phyloP scores from a whole-genome alignment of 2,888 invertebrate species.

The Sycophila texana region DNA sequence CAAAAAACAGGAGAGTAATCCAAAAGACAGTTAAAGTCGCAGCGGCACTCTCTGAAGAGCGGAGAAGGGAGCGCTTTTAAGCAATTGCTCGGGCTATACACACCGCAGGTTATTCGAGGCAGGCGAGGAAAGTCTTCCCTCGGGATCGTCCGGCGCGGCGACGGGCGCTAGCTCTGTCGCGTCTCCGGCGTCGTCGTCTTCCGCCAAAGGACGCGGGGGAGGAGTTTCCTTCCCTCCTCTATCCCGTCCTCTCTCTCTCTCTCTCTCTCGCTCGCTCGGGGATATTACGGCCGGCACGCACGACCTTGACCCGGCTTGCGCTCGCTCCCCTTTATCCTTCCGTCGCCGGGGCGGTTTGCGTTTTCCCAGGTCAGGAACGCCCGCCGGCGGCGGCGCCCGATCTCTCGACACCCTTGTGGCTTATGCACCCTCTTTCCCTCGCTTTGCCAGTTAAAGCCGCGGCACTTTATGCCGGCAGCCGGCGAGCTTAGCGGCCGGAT shows the following conservation, averaged over 20 bases:
- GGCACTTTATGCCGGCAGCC: slow-evolving; percentile 8
- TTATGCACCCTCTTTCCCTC: slow-evolving; percentile 4
- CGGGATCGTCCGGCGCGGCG: slow-evolving; percentile 27
- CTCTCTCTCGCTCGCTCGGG: neutral
- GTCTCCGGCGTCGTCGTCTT: neutral
- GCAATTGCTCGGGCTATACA: neutral
- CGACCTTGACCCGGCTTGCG: slow-evolving; percentile 48
- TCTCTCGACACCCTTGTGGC: slow-evolving; percentile 34
- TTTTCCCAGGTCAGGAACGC: slow-evolving; percentile 51
- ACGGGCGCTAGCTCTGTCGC: slow-evolving; percentile 28
- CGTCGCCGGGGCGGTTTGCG: slow-evolving; percentile 47
- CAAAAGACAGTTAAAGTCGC: neutral
- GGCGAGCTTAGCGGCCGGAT: too few relatives aligned
- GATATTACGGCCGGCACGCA: slow-evolving; percentile 43
- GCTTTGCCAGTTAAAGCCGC: neutral
- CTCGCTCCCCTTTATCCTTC: slow-evolving; percentile 46
- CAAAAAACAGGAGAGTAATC: too few relatives aligned
- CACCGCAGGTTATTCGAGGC: neutral
- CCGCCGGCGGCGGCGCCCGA: slow-evolving; percentile 24
- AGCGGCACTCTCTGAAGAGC: neutral
- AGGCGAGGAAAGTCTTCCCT: slow-evolving; percentile 38
- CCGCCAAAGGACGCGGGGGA: slow-evolving; percentile 14
- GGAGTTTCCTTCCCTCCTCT: slow-evolving; percentile 38
- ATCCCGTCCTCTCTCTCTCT: neutral
- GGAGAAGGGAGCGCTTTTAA: neutral